These are phyloP conservation scores for Malacosoma neustria DNA, from an alignment of 2,888 invertebrate species.

Conservation along the genomic window DNA sequence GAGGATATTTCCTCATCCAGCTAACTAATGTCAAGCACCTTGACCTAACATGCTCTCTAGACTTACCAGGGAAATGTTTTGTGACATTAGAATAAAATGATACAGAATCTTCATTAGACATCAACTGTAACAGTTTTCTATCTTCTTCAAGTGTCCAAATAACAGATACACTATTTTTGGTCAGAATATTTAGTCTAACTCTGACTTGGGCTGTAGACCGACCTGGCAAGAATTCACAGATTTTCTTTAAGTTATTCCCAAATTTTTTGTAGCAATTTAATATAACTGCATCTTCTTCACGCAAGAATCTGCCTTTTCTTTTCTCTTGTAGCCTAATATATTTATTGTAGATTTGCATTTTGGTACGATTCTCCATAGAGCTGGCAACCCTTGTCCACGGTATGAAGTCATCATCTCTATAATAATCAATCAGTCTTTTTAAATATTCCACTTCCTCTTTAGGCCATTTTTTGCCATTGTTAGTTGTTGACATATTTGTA, in stretches of 20 bases:
- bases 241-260: slow-evolving; percentile 76
- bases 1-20: slow-evolving; percentile 65
- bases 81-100: slow-evolving; percentile 58
- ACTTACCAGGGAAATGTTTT: slow-evolving; percentile 66
- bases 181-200: slow-evolving; percentile 71
- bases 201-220: slow-evolving; percentile 77
- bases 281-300: slow-evolving; percentile 79
- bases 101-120: slow-evolving; percentile 56
- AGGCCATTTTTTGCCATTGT: slow-evolving; percentile 73
- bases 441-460: slow-evolving; percentile 80
- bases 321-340: slow-evolving; percentile 49
- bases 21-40: slow-evolving; percentile 71
- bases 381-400: slow-evolving; percentile 83
- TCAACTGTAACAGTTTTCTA: slow-evolving; percentile 66
- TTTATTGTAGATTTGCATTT: slow-evolving; percentile 79
- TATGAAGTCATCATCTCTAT: slow-evolving; percentile 78
- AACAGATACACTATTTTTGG: slow-evolving; percentile 47
- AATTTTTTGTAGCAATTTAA: slow-evolving; percentile 76
- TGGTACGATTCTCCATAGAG: slow-evolving; percentile 77
- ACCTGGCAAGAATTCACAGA: slow-evolving; percentile 74
- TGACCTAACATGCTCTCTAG: slow-evolving; percentile 75
- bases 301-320: slow-evolving; percentile 77
- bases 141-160: slow-evolving; percentile 79
- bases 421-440: slow-evolving; percentile 75
- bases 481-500: slow-evolving; percentile 50